Evolutionary conservation across 2,888 invertebrate genomes (phyloP).

Genomic region (Protodeltote pygarga): DNA sequence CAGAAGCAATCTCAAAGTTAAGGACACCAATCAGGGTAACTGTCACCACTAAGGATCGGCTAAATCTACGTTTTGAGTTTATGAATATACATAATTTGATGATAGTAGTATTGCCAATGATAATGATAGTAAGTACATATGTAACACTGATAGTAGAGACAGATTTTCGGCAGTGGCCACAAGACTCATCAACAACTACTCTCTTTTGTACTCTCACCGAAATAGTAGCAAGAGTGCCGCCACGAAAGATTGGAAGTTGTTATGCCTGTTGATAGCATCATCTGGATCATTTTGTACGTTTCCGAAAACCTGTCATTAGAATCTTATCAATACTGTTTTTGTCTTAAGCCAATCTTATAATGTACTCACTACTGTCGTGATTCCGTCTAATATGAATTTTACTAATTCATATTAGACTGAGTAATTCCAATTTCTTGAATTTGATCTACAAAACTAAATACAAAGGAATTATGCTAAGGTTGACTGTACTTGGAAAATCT

Average conservation of each 20-base stretch:
- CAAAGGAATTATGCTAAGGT: constrained; percentile 29
- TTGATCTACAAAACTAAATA: constrained; percentile 37
- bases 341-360: constrained; percentile 46
- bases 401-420: constrained; percentile 35
- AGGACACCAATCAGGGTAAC: constrained; percentile 55
- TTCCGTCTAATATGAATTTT: constrained; percentile 38
- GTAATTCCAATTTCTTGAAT: constrained; percentile 20
- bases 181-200: constrained; percentile 60
- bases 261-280: constrained; percentile 96
- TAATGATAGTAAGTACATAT: constrained; percentile 58
- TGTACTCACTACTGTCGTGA: constrained; percentile 49
- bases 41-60: constrained; percentile 56
- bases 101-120: constrained; percentile 57
- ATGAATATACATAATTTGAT: constrained; percentile 51
- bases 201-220: constrained; percentile 89
- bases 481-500: constrained; percentile 31
- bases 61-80: constrained; percentile 59
- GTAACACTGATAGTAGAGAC: constrained; percentile 61
- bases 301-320: constrained; percentile 94
- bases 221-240: constrained; percentile 96
- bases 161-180: constrained; percentile 61
- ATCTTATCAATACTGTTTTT: constrained; percentile 62
- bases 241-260: constrained; percentile 98
- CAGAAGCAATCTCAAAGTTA: constrained; percentile 59
- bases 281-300: constrained; percentile 95